phyloP scores from a whole-genome alignment of 2,113 vertebrate species.

The Alosa alosa region DNA sequence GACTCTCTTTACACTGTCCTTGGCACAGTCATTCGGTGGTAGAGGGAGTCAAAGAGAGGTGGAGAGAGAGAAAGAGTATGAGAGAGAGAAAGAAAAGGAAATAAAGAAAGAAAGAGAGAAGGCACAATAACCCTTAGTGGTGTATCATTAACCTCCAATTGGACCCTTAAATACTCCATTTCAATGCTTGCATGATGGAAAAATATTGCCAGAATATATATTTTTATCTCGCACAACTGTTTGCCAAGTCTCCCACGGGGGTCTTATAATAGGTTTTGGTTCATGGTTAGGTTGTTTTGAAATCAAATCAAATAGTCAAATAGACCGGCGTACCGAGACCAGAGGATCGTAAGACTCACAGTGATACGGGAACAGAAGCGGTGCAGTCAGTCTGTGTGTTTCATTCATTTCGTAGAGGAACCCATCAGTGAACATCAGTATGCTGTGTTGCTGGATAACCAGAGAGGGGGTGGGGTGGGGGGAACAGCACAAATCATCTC shows the following conservation, averaged over 20 bases:
- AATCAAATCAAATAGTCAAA: background rate
- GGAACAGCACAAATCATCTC: too few relatives aligned
- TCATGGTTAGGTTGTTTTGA: background rate
- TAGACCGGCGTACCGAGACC: background rate
- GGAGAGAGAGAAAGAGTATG: background rate
- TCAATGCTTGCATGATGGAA: background rate
- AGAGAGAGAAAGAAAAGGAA: background rate
- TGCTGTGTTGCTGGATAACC: background rate
- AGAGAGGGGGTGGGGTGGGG: too few relatives aligned
- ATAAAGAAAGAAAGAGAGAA: background rate
- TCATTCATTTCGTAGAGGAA: background rate
- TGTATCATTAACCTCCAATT: background rate
- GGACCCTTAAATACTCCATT: background rate
- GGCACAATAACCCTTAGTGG: background rate
- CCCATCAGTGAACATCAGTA: background rate
- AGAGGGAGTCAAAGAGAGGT: background rate
- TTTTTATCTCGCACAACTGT: background rate
- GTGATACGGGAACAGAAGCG: background rate
- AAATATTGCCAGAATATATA: background rate
- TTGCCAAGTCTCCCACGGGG: background rate
- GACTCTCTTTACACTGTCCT: constrained; percentile 2
- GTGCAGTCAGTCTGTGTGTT: background rate
- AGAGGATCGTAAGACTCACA: background rate
- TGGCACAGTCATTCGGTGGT: background rate
- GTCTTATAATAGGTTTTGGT: background rate